phyloP scores from a whole-genome alignment of 2,797 vertebrate species.

The Antrozous pallidus region DNA sequence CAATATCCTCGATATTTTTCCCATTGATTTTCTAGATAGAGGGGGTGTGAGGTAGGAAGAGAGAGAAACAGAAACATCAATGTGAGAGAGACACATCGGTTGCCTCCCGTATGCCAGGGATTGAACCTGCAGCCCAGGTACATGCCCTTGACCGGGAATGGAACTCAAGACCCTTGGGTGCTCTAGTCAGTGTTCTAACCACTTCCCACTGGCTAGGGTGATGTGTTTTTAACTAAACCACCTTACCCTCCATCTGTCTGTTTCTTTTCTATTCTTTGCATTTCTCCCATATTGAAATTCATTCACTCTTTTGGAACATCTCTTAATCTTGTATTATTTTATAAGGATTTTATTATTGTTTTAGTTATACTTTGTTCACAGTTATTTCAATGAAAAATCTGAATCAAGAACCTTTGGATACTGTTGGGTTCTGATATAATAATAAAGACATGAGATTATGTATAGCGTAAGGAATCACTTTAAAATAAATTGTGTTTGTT shows the following conservation, averaged over 20 bases:
- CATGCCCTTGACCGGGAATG: too few relatives aligned
- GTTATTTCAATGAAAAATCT: slow-evolving; percentile 15
- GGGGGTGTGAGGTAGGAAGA: too few relatives aligned
- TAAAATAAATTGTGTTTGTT: neutral
- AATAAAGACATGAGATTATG: neutral
- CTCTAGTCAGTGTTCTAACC: neutral
- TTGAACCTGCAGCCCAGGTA: too few relatives aligned
- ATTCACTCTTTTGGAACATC: neutral
- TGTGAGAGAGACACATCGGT: too few relatives aligned
- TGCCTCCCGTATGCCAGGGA: too few relatives aligned
- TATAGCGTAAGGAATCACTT: neutral
- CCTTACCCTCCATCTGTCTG: neutral
- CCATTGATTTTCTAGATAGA: too few relatives aligned
- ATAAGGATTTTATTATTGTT: neutral
- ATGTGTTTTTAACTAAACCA: neutral
- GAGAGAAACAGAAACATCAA: too few relatives aligned
- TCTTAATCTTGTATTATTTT: neutral
- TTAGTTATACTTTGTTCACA: neutral
- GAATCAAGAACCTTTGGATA: neutral
- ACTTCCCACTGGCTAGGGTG: neutral
- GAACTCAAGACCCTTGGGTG: too few relatives aligned
- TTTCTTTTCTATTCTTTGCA: neutral
- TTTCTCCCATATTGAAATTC: neutral
- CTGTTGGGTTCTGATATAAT: neutral
- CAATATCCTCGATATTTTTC: too few relatives aligned